Evolutionary conservation across 1,140 invertebrate species (phyloP), one percentile per base, ranked within the genome.

Genomic region (Fopius arisanus): DNA sequence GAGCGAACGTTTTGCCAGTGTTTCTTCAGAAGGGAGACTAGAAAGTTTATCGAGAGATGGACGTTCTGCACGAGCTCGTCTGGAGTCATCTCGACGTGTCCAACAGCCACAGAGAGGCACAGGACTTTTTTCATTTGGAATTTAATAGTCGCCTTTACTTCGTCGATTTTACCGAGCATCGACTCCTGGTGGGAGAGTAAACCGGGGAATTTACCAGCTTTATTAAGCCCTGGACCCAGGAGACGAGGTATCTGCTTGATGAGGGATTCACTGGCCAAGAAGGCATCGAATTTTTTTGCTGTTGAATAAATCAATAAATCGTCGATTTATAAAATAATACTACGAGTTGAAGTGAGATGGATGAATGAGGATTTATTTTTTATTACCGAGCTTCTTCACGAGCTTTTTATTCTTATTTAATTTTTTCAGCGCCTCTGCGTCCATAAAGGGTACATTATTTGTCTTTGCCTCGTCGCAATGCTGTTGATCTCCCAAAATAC

Each of bases 101-200:
- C 98, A 78, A 99, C 95, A 78, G 98, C 98, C 29, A 99, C 97
- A 72, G 96, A 97, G 81, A 99, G 89, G 86, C 98, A 99, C 81
- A 99, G 90, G 89, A 97, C 98, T 93, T 99, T 99, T 89, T 99
- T 99, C 98, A 99, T 99, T 89, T 99, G 98, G 90, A 99, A 99
- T 88, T 99, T 99, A 88, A 99, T 99, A 78, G 98, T 99, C 5
- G 96, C 96, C 83, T 98, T 98, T 41, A 98, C 96, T 90, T 99
- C 98, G 89, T 99, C 97, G 76, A 98, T 96, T 87, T 99, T 99
- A 74, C 91, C 92, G 40, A 92, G 91, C 95, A 99, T 97, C 3
- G 96, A 96, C 86, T 99, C 98, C 84, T 95, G 94, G 86, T 99
- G 98, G 67, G 97, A 96, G 21, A 99, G 90, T 73, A 99, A 93